These are phyloP conservation scores for Sebastes hubbsi DNA, from an alignment of 2,797 vertebrate genomes.

Conservation along the genomic window DNA sequence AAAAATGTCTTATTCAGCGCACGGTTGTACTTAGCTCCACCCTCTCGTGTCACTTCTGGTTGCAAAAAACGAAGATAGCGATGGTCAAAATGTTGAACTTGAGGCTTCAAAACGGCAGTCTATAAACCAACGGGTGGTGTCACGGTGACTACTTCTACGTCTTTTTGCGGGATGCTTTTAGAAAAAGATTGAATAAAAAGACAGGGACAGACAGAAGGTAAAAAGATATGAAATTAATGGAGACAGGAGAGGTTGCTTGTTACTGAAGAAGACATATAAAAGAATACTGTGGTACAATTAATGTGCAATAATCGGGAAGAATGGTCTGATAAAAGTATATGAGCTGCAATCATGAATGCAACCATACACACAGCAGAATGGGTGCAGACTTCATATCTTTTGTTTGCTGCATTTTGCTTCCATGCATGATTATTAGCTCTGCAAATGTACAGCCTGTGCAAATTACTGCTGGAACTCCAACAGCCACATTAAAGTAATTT, in stretches of 20 bases:
- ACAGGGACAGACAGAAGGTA: neutral
- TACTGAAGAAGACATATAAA: neutral
- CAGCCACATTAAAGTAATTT: slow-evolving; percentile 46
- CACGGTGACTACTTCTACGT: no score
- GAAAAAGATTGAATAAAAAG: neutral
- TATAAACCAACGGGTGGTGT: no score
- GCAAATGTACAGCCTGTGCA: slow-evolving; percentile 21
- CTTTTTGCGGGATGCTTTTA: neutral
- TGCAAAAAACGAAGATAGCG: no score
- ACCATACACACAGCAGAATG: neutral
- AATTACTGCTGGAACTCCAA: slow-evolving; percentile 26
- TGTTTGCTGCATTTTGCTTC: slow-evolving; percentile 19
- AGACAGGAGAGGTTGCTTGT: neutral
- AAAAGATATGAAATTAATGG: neutral
- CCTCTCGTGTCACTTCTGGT: no score
- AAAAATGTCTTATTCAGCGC: no score
- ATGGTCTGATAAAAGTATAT: neutral
- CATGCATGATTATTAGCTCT: neutral
- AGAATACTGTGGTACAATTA: neutral
- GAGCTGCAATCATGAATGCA: neutral
- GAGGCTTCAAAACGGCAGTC: no score
- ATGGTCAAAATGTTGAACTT: rapidly evolving
- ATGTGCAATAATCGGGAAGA: neutral
- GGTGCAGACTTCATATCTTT: neutral
- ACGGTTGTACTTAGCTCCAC: no score